These are phyloP conservation scores for Apeltes quadracus DNA, from an alignment of 2,113 vertebrate genomes.

Conservation along the genomic window DNA sequence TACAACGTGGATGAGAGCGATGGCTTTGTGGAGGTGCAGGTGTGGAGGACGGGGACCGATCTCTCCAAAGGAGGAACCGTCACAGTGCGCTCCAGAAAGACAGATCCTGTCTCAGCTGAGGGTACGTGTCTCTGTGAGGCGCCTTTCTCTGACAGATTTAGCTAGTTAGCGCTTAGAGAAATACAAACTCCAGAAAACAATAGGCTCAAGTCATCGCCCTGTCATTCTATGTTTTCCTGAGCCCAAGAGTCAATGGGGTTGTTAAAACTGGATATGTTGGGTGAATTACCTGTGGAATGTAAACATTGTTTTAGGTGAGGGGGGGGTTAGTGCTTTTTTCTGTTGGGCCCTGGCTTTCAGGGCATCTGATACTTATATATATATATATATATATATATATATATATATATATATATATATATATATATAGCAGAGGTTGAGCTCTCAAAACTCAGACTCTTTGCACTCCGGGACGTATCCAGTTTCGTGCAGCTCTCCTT, in stretches of 20 bases:
- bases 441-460: conserved; percentile 43
- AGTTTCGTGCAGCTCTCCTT: conserved; percentile 26
- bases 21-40: conserved; percentile 84
- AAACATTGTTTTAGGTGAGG: conserved; percentile 54
- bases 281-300: conserved; percentile 63
- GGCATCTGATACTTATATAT: not conserved
- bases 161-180: conserved; percentile 39
- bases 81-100: conserved; percentile 90
- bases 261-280: conserved; percentile 38
- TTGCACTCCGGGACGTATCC: conserved; percentile 36
- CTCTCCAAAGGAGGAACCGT: conserved; percentile 88
- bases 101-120: conserved; percentile 86
- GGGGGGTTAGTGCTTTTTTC: conserved; percentile 2
- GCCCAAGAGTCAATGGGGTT: conserved; percentile 32
- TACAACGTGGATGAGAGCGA: conserved; percentile 91
- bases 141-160: conserved; percentile 17
- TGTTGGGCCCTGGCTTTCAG: conserved; percentile 20
- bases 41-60: conserved; percentile 92
- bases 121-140: conserved; percentile 77
- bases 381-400: conserved; percentile 2
- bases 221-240: conserved; percentile 54
- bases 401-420: not conserved
- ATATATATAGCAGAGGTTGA: conserved; percentile 35
- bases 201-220: conserved; percentile 45
- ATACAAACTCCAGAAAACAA: conserved; percentile 49